Evolutionary conservation across 1,140 invertebrate species (phyloP).

Genomic region (Contarinia nasturtii): DNA sequence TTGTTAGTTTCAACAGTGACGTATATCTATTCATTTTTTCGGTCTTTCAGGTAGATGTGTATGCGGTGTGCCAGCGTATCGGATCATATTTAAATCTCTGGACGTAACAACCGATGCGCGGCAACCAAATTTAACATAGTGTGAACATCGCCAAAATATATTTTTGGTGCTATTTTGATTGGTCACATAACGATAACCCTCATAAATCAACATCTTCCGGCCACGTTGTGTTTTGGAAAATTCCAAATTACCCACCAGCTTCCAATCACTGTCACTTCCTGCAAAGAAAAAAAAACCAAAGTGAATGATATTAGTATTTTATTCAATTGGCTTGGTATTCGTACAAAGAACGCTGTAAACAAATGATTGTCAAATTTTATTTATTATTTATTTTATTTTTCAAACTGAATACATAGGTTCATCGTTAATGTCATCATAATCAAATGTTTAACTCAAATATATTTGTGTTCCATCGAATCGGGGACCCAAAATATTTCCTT

Average conservation of each 20-base stretch:
- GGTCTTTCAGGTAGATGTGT: constrained; percentile 14
- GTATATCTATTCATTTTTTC: too few relatives aligned
- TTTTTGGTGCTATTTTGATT: constrained; percentile 22
- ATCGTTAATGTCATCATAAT: too few relatives aligned
- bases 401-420: too few relatives aligned
- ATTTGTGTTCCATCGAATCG: too few relatives aligned
- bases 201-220: constrained; percentile 20
- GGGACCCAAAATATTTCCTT: too few relatives aligned
- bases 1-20: too few relatives aligned
- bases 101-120: constrained; percentile 20
- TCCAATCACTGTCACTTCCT: background rate
- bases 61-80: constrained; percentile 17
- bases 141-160: constrained; percentile 21
- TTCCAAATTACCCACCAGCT: constrained; percentile 14
- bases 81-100: constrained; percentile 13
- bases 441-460: too few relatives aligned
- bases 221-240: constrained; percentile 19
- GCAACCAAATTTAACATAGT: constrained; percentile 21
- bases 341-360: background rate
- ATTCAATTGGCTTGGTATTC: background rate
- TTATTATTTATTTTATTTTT: too few relatives aligned
- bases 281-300: background rate
- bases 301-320: background rate
- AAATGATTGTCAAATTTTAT: background rate
- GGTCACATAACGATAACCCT: constrained; percentile 20